Percentiles rank a stretch among this genome's conserved stretches.
These are phyloP conservation scores for Octodon degus DNA, from an alignment of 2,113 vertebrate species.

Conservation along the genomic window DNA sequence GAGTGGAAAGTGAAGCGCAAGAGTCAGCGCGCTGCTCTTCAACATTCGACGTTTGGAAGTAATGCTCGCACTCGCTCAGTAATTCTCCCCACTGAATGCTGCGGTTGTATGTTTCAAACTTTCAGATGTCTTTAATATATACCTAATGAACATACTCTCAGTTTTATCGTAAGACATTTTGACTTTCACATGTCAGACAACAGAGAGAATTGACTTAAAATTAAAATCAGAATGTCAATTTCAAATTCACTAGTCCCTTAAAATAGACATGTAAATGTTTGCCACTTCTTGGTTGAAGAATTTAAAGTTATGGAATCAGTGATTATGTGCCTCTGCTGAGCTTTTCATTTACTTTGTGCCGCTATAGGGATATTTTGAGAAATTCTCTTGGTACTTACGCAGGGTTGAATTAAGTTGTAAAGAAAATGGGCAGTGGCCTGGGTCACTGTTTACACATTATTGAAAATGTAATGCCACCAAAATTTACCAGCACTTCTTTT, in stretches of 20 bases:
- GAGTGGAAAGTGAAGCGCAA: background rate
- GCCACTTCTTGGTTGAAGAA: background rate
- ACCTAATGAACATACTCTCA: background rate
- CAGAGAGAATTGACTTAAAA: conserved; percentile 27
- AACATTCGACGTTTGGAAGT: conserved; percentile 55
- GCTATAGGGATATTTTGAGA: background rate
- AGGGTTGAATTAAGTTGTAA: background rate
- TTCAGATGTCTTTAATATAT: conserved; percentile 33
- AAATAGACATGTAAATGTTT: conserved; percentile 9
- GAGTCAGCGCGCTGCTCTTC: conserved; percentile 26
- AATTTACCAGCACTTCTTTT: conserved; percentile 33
- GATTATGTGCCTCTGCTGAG: background rate
- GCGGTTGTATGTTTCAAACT: conserved; percentile 40
- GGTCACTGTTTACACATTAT: background rate
- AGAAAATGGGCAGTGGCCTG: background rate
- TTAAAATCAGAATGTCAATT: conserved; percentile 48
- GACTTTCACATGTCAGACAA: conserved; percentile 27
- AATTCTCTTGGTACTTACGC: background rate
- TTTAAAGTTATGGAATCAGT: conserved; percentile 37
- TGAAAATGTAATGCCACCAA: background rate
- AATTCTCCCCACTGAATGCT: conserved; percentile 38
- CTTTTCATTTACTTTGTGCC: conserved; percentile 27
- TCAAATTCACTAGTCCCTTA: conserved; percentile 18
- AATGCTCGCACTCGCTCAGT: background rate
- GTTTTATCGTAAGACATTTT: conserved; percentile 42